These are phyloP conservation scores for Drosophila mercatorum DNA, from an alignment of 2,888 invertebrate genomes.

Conservation along the genomic window DNA sequence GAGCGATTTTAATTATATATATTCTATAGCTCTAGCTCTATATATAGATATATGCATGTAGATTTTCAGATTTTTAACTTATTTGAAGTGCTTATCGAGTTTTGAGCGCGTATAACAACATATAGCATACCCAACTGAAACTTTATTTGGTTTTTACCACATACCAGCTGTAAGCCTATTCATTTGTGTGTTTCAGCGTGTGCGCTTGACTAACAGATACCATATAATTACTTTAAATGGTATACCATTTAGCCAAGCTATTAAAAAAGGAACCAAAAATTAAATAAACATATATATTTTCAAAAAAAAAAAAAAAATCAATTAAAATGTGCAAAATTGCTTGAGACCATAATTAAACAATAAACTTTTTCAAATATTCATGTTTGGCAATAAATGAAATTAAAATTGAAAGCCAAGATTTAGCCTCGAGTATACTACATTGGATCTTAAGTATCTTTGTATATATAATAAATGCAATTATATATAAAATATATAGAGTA, in stretches of 20 bases:
- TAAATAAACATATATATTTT: not conserved
- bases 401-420: not conserved
- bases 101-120: not conserved
- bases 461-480: no score
- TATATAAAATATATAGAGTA: no score
- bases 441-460: not conserved
- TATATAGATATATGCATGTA: no score
- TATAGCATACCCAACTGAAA: not conserved
- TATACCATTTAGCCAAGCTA: not conserved
- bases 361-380: not conserved
- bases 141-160: not conserved
- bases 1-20: no score
- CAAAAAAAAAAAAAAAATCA: not conserved
- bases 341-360: conserved; percentile 3
- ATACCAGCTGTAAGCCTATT: not conserved
- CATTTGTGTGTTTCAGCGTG: not conserved
- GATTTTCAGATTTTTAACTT: not conserved
- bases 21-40: no score
- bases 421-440: not conserved
- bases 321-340: not conserved
- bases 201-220: not conserved
- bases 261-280: not conserved
- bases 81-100: not conserved
- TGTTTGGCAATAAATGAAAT: not conserved
- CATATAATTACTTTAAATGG: conserved; percentile 7